These are phyloP conservation scores for Sakesphorus luctuosus DNA, from an alignment of 2,113 vertebrate genomes.

Conservation along the genomic window DNA sequence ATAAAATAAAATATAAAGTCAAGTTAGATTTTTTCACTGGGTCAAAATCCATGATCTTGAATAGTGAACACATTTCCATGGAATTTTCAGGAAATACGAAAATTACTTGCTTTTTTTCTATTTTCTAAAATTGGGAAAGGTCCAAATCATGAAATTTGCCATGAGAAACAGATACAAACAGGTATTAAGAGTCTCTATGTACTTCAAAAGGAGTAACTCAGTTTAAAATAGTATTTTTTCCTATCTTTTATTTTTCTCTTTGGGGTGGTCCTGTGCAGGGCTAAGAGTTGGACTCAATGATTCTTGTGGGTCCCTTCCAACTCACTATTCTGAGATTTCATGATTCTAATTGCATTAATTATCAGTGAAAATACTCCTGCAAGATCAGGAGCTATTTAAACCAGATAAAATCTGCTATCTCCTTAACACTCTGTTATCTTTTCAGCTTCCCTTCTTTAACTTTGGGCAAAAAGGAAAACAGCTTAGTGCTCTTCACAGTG, in stretches of 20 bases:
- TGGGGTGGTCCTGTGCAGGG: background rate
- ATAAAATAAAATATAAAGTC: background rate
- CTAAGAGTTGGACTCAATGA: background rate
- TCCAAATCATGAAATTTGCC: background rate
- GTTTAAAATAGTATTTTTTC: background rate
- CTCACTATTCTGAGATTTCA: background rate
- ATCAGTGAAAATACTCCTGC: background rate
- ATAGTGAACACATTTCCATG: background rate
- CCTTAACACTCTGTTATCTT: background rate
- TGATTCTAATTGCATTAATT: background rate
- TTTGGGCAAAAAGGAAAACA: background rate
- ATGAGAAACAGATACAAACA: background rate
- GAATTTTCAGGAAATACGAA: background rate
- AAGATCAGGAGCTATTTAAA: background rate
- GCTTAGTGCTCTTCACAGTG: background rate
- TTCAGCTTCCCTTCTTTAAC: background rate
- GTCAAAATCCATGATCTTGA: background rate
- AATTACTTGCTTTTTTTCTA: background rate
- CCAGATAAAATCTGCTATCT: background rate
- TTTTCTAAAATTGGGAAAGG: background rate
- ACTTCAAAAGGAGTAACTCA: background rate
- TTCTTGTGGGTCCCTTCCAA: background rate
- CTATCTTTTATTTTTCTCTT: background rate
- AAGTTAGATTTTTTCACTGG: background rate
- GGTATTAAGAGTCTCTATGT: background rate